Percentiles rank a stretch among this genome's conserved stretches.
Conservation (phyloP, 2,888 invertebrate species). For the Cryptocheilus praepositus region DNA sequence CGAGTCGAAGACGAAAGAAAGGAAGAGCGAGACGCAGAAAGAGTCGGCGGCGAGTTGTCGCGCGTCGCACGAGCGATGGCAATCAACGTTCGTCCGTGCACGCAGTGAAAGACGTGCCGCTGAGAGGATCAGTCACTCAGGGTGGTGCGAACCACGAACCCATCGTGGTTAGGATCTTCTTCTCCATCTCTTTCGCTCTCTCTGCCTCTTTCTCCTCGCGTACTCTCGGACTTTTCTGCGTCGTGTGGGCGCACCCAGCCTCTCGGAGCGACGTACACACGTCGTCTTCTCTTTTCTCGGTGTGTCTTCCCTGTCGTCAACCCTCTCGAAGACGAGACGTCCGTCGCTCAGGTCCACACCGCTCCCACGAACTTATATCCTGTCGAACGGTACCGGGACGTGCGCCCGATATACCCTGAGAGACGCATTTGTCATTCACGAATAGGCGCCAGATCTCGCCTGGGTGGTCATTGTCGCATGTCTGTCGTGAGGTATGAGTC, state of each 20-base stretch:
- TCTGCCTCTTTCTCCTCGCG: neutral
- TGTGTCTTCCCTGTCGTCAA: slow-evolving; percentile 14
- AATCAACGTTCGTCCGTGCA: slow-evolving; percentile 61
- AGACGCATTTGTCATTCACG: slow-evolving; percentile 69
- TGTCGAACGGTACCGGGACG: slow-evolving; percentile 37
- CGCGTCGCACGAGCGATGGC: slow-evolving; percentile 57
- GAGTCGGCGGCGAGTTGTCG: slow-evolving; percentile 25
- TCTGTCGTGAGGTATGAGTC: slow-evolving; percentile 1
- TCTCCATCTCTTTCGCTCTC: slow-evolving; percentile 12
- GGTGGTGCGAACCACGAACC: slow-evolving; percentile 51
- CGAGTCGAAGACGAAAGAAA: slow-evolving; percentile 5
- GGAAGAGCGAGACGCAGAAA: slow-evolving; percentile 11
- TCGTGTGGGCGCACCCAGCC: slow-evolving; percentile 11
- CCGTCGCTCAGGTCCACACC: neutral
- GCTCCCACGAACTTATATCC: slow-evolving; percentile 13
- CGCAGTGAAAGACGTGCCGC: slow-evolving; percentile 66
- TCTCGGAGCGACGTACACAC: slow-evolving; percentile 13
- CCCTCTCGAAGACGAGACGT: neutral
- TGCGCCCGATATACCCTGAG: slow-evolving; percentile 40
- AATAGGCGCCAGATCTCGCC: slow-evolving; percentile 59
- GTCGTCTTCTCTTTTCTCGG: slow-evolving; percentile 11
- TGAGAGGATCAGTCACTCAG: slow-evolving; percentile 68
- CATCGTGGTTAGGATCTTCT: slow-evolving; percentile 52
- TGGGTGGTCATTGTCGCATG: slow-evolving; percentile 67
- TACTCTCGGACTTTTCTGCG: neutral